Conservation (phyloP, 1,140 invertebrate species). For the Aphidius gifuensis region DNA sequence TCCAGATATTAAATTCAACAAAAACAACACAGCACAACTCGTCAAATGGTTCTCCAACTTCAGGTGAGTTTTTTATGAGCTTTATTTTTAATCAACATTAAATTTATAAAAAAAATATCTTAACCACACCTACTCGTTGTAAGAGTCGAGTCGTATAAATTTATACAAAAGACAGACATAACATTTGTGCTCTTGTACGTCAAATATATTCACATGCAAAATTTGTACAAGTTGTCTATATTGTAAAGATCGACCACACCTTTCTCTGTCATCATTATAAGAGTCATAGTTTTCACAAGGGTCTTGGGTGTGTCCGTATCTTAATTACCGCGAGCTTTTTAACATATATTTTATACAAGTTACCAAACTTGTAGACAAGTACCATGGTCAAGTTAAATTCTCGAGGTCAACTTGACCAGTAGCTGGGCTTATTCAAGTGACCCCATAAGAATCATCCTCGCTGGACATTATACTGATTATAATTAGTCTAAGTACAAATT, state of each 20-base stretch:
- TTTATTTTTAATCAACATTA: too few relatives aligned
- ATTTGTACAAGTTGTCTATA: too few relatives aligned
- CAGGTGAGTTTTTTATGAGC: slow-evolving; percentile 71
- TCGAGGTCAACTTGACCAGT: slow-evolving; percentile 5
- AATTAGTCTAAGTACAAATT: slow-evolving; percentile 54
- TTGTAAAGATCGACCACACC: slow-evolving; percentile 46
- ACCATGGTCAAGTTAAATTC: neutral
- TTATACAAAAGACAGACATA: too few relatives aligned
- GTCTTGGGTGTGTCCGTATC: slow-evolving; percentile 56
- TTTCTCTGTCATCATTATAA: slow-evolving; percentile 30
- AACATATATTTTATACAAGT: slow-evolving; percentile 23
- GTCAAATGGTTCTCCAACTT: slow-evolving; percentile 99
- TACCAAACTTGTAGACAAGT: neutral
- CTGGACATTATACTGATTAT: slow-evolving; percentile 56
- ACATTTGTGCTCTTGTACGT: too few relatives aligned
- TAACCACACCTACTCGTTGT: too few relatives aligned
- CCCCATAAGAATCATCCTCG: slow-evolving; percentile 8
- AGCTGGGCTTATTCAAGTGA: too few relatives aligned
- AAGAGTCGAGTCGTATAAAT: too few relatives aligned
- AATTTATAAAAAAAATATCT: neutral
- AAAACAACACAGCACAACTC: slow-evolving; percentile 99
- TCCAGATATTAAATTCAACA: slow-evolving; percentile 99
- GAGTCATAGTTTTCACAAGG: slow-evolving; percentile 51
- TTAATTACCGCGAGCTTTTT: slow-evolving; percentile 51
- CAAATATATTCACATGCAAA: too few relatives aligned